Conservation (phyloP, 2,797 vertebrate genomes). For the Anguilla marmorata region DNA sequence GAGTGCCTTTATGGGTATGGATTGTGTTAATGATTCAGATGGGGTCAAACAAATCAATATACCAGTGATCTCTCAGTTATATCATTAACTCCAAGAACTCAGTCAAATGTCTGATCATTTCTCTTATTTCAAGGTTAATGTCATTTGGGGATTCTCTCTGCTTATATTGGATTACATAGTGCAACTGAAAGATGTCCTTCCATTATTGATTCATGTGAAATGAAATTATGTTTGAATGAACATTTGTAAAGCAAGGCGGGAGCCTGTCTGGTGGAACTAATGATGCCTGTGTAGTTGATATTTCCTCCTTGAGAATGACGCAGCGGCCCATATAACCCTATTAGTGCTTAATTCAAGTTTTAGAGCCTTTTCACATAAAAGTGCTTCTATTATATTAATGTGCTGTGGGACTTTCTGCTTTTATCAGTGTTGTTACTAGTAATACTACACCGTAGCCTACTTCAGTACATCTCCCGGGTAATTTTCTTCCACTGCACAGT, state of each 20-base stretch:
- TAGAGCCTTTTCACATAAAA: neutral
- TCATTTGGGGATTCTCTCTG: slow-evolving; percentile 50
- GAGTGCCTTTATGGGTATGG: neutral
- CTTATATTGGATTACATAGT: slow-evolving; percentile 41
- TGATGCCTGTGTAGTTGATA: slow-evolving; percentile 45
- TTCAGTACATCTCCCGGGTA: neutral
- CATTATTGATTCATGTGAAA: slow-evolving; percentile 57
- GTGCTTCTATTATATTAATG: neutral
- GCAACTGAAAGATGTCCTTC: slow-evolving; percentile 44
- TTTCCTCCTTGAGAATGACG: slow-evolving; percentile 30
- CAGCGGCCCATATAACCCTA: neutral
- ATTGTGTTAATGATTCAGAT: neutral
- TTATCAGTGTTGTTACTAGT: neutral
- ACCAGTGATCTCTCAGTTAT: slow-evolving; percentile 28
- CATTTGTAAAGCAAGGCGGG: slow-evolving; percentile 41
- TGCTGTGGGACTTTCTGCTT: neutral
- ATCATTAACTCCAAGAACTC: slow-evolving; percentile 33
- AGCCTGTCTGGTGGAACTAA: slow-evolving; percentile 47
- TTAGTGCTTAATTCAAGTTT: slow-evolving; percentile 26
- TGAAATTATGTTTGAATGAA: slow-evolving; percentile 49
- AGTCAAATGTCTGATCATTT: slow-evolving; percentile 25
- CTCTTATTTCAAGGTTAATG: slow-evolving; percentile 59
- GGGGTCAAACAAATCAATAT: neutral
- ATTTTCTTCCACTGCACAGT: neutral
- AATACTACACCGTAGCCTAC: neutral